Evolutionary conservation across 2,888 invertebrate genomes (phyloP).

Genomic region (Ernsta delagoae): DNA sequence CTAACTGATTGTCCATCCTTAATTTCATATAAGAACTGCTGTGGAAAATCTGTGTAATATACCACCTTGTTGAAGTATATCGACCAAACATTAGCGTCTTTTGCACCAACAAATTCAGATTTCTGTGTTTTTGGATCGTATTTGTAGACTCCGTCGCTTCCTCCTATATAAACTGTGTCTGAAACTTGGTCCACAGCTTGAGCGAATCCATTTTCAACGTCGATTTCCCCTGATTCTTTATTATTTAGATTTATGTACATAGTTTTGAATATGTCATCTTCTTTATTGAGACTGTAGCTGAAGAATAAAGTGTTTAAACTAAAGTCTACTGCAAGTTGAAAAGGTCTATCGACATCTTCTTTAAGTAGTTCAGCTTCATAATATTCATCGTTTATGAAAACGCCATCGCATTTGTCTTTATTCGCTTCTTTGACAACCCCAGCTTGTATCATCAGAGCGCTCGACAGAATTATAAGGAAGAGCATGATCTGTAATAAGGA

Average conservation of each 20-base stretch:
- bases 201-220: slow-evolving; percentile 62
- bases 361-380: slow-evolving; percentile 59
- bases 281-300: slow-evolving; percentile 57
- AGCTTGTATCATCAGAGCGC: too few species aligned
- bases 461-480: too few species aligned
- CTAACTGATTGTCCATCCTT: slow-evolving; percentile 53
- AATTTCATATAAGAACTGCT: slow-evolving; percentile 60
- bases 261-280: slow-evolving; percentile 57
- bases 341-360: slow-evolving; percentile 60
- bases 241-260: slow-evolving; percentile 62
- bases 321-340: slow-evolving; percentile 60
- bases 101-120: slow-evolving; percentile 54
- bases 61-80: slow-evolving; percentile 63
- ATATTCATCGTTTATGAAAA: too few species aligned
- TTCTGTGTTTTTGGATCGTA: slow-evolving; percentile 57
- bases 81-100: slow-evolving; percentile 61
- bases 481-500: too few species aligned
- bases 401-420: too few species aligned
- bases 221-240: slow-evolving; percentile 59
- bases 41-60: slow-evolving; percentile 64
- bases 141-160: slow-evolving; percentile 66
- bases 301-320: slow-evolving; percentile 65
- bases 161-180: slow-evolving; percentile 65
- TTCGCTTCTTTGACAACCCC: too few species aligned
- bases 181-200: slow-evolving; percentile 62